These are phyloP conservation scores for Coptotermes formosanus DNA, from an alignment of 1,140 invertebrate species.

Conservation along the genomic window DNA sequence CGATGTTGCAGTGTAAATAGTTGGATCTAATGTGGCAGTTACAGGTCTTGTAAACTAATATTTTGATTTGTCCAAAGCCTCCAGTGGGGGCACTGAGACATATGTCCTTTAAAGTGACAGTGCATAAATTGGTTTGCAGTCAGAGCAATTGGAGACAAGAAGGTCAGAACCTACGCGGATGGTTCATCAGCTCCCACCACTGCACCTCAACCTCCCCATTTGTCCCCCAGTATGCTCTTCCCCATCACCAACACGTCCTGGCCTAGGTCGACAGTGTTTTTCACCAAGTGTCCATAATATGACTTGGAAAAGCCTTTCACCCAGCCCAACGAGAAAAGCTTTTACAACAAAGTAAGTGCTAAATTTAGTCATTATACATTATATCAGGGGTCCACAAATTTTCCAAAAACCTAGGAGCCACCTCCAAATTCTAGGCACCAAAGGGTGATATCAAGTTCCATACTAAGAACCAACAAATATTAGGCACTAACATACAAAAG, in stretches of 20 bases:
- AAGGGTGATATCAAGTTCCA: no score
- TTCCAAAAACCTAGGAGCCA: no score
- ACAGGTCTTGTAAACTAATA: no score
- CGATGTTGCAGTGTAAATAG: no score
- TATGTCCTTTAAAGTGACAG: no score
- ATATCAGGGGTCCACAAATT: neutral
- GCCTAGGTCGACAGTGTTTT: constrained; percentile 60
- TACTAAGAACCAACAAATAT: no score
- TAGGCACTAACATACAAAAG: no score
- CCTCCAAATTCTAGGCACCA: no score
- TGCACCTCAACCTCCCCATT: constrained; percentile 47
- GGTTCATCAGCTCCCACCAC: constrained; percentile 19
- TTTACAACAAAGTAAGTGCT: constrained; percentile 56
- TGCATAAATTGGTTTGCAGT: neutral
- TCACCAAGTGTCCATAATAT: constrained; percentile 60
- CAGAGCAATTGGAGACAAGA: neutral
- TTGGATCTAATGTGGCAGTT: no score
- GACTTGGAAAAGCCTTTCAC: constrained; percentile 62
- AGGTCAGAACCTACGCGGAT: neutral
- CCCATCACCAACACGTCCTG: constrained; percentile 62
- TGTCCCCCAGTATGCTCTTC: constrained; percentile 57
- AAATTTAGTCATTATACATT: neutral
- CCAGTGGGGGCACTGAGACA: no score
- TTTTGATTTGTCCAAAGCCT: no score
- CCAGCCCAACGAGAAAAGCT: constrained; percentile 73